Conservation (phyloP, 1,140 invertebrate species). For the Drosophila neocordata region DNA sequence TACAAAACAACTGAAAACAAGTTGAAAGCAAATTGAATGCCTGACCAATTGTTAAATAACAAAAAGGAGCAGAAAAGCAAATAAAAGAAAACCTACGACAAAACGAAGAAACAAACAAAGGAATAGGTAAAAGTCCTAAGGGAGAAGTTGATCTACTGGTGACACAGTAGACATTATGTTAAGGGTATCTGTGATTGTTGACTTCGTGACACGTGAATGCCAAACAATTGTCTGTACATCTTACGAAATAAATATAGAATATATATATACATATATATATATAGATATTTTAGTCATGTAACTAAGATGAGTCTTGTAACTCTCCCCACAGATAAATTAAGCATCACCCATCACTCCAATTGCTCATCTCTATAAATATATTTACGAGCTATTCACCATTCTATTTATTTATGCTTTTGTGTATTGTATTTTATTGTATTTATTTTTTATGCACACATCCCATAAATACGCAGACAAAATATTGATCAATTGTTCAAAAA, state of each 20-base stretch:
- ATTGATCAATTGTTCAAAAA: conserved; percentile 54
- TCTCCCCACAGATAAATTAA: conserved; percentile 13
- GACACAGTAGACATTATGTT: not conserved
- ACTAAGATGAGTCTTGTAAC: too few species aligned
- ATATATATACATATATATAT: too few species aligned
- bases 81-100: not conserved
- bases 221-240: not conserved
- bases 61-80: conserved; percentile 24
- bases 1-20: conserved; percentile 26
- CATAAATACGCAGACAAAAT: conserved; percentile 52
- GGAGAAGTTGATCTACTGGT: not conserved
- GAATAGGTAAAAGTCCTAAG: conserved; percentile 24
- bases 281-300: too few species aligned
- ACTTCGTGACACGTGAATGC: conserved; percentile 27
- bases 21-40: conserved; percentile 61
- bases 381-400: conserved; percentile 16
- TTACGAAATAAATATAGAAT: too few species aligned
- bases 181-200: conserved; percentile 15
- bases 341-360: not conserved
- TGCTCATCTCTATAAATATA: not conserved
- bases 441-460: conserved; percentile 61
- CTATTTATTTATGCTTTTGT: conserved; percentile 14
- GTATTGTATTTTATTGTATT: conserved; percentile 62
- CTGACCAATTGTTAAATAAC: conserved; percentile 62
- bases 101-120: conserved; percentile 34